Evolutionary conservation across 1,140 invertebrate genomes (phyloP), one percentile per base, ranked within the genome.

Genomic region (Parapsyche elsis): DNA sequence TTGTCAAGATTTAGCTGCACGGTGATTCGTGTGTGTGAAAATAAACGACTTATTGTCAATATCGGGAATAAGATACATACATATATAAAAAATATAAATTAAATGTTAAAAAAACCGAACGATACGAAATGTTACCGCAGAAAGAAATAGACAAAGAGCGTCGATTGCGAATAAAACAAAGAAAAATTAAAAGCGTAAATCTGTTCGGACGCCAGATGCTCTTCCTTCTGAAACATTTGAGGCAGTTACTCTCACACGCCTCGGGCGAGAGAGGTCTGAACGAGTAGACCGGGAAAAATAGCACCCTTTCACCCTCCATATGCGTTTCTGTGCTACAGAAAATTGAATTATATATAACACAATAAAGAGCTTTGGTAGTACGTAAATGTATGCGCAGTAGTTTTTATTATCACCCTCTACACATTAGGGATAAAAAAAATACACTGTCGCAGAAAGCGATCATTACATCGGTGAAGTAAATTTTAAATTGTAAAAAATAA

Each of bases 131-230:
- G 9, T 67, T 26, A 67, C 64, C 64, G 64, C 64, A 67, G 10
- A 53, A 10, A 53, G 16, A 53, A n/a, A n/a, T n/a, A n/a, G n/a
- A n/a, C n/a, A n/a, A n/a, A n/a, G n/a, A n/a, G 10, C 49, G 49
- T 53, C 49, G 49, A 53, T 53, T 14, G 49, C 9, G 64, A 67
- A 67, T 67, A 67, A 67, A 67, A 67, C 73, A 26, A 77, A 24
- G 71, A 53, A 75, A 80, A 80, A 80, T 80, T 80, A 80, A 80
- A 80, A 80, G 59, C 79, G 73, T 74, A 80, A 80, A 80, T 80
- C 79, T 75, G 78, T 45, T 46, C 49, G 67, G 59, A 45, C 71
- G 79, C 79, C 73, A 80, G 79, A 80, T 80, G 79, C 53, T 71
- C 79, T 75, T 53, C 79, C 30, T 57, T 71, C 45, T 73, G 61